These are phyloP conservation scores for Pseudomyrmex pallidus DNA, from an alignment of 1,140 invertebrate species.

Conservation along the genomic window DNA sequence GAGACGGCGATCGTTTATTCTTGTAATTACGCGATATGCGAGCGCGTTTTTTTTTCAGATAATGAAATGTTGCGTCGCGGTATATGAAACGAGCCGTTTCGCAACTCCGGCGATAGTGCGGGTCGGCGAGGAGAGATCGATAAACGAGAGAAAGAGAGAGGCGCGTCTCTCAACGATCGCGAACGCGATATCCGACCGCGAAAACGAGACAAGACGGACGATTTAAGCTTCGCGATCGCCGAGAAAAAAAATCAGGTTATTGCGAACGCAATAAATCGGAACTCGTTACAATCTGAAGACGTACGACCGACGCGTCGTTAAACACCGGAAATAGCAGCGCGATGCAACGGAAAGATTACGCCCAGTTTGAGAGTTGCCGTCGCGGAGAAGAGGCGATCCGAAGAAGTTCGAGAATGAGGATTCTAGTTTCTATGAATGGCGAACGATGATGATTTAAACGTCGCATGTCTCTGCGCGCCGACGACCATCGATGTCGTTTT, in stretches of 20 bases:
- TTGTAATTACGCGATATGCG: slow-evolving; percentile 58
- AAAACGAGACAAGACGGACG: slow-evolving; percentile 20
- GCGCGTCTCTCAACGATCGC: slow-evolving; percentile 26
- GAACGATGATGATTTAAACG: slow-evolving; percentile 13
- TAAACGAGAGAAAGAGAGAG: neutral
- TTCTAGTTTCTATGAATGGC: slow-evolving; percentile 23
- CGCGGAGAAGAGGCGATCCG: neutral
- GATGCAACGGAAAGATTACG: slow-evolving; percentile 40
- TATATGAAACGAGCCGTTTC: neutral
- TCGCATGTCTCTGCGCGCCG: slow-evolving; percentile 27
- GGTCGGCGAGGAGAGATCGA: slow-evolving; percentile 9
- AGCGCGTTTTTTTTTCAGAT: slow-evolving; percentile 32
- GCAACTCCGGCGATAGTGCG: neutral
- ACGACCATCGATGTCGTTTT: slow-evolving; percentile 4
- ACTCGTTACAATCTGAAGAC: slow-evolving; percentile 19
- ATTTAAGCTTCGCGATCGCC: neutral
- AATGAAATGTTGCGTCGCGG: slow-evolving; percentile 36
- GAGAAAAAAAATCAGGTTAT: slow-evolving; percentile 18
- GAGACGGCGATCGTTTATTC: slow-evolving; percentile 60
- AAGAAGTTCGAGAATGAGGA: neutral
- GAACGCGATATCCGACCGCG: slow-evolving; percentile 7
- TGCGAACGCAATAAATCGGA: slow-evolving; percentile 9
- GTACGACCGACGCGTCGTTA: slow-evolving; percentile 41
- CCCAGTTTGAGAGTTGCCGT: neutral
- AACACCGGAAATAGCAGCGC: slow-evolving; percentile 35